Conservation (phyloP, 2,113 vertebrate genomes). For the Axis porcinus region DNA sequence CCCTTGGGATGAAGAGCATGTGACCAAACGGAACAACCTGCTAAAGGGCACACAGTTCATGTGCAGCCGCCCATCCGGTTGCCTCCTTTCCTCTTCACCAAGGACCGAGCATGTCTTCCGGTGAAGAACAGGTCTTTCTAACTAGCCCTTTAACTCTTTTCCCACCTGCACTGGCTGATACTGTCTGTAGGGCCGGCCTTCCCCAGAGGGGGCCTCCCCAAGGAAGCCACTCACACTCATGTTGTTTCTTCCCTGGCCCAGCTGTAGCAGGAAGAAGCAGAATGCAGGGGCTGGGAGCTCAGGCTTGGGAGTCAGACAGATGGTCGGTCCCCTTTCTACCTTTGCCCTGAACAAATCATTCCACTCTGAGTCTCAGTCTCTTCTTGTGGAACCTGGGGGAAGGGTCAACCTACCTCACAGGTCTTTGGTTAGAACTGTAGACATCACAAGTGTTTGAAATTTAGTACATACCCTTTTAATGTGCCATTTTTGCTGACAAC, state of each 20-base stretch:
- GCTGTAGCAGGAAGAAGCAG: neutral
- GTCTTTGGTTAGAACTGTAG: neutral
- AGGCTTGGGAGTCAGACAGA: neutral
- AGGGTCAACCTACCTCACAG: neutral
- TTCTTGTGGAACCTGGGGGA: neutral
- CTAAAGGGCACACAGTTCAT: accelerated
- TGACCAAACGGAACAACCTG: neutral
- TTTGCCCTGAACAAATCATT: neutral
- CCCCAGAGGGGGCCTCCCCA: neutral
- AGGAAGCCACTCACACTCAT: neutral
- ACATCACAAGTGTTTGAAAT: neutral
- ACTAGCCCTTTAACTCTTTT: neutral
- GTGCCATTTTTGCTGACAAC: neutral
- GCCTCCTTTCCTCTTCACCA: neutral
- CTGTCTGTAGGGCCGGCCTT: too few relatives aligned
- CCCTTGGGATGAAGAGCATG: neutral
- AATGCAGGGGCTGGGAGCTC: neutral
- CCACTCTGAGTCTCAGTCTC: neutral
- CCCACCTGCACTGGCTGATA: neutral
- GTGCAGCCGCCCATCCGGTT: accelerated
- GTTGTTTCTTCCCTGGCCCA: neutral
- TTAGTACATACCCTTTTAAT: neutral
- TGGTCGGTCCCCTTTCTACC: neutral
- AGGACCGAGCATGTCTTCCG: neutral
- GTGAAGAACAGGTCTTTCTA: neutral